Base-by-base conservation (phyloP, 2,888 invertebrate genomes). In the Anthrax anthrax region DNA sequence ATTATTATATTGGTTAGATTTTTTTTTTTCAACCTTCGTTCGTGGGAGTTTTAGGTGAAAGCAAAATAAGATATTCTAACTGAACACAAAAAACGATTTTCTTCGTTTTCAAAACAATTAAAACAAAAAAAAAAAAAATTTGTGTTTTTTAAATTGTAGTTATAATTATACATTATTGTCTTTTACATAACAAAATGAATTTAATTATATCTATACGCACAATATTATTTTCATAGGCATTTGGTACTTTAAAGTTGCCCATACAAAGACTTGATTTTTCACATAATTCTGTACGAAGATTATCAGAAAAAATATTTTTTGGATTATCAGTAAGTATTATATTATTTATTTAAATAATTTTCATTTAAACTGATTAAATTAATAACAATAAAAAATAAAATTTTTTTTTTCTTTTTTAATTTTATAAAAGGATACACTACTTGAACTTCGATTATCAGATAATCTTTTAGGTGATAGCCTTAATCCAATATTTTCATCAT, bases 391-490 rank as follows among this genome's bases (percentile, higher is more conserved):
- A 12, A n/a, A n/a, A 47, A 36, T 18, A 29, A 18, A 32, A 32
- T 32, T 32, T 12, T 18, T 18, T 17, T 18, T 34, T 17, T 13
- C 34, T 32, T 41, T 41, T 27, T 42, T 29, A 44, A 45, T 27
- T 43, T 38, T 10, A 39, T 50, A 46, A 18, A 70, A 72, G 57
- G 73, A 74, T 2, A 78, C 80, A 12, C 69, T 91, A 37, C 77
- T 78, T 18, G 81, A 81, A 56, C 63, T 91, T 37, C 74, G 77
- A 16, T 65, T 92, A 44, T 76, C 83, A 27, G 79, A 87, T 58
- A 92, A 92, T 62, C 70, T 87, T n/a, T 72, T 92, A 27, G 91
- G 91, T 1, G 90, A 91, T 61, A 87, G 84, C 57, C 69, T 91
- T 27, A 91, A 90, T 67, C 91, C 91, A 0, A 88, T 91, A 54